Base-by-base conservation (phyloP, 2,888 invertebrate species). In the Alviniconcha strummeri region DNA sequence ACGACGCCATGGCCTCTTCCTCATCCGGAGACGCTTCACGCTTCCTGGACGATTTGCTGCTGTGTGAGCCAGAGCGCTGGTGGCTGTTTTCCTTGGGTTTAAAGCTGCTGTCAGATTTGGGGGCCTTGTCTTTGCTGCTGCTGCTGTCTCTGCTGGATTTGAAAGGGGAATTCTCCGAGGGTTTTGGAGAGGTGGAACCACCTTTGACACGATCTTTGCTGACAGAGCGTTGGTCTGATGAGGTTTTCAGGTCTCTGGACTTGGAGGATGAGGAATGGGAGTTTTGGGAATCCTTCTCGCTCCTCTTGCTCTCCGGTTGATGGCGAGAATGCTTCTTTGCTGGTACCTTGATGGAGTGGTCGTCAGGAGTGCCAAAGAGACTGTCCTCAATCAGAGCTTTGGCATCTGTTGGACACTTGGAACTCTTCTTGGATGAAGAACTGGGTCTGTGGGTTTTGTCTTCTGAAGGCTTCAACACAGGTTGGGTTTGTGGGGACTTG, bases 1-100 rank as follows among this genome's bases (percentile, higher is more conserved):
- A 88, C 7, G 87, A 86, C 82, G 84, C 84, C 17, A 74, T 71
- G 60, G 81, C 81, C 11, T 83, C 83, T 1, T 55, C 64, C 19
- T 76, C 72, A 11, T 81, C 64, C 36, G n/a, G 19, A 8, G 55
- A 52, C 17, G 7, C 52, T 54, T 60, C 54, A 8, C 71, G 11
- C n/a, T 79, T 79, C 56, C 60, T n/a, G 15, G 9, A 36, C 0
- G 57, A 13, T 67, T 83, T 75, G 67, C 57, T 36, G 36, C 36
- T 56, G 9, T 15, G 17, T 36, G 36, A 36, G 36, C 36, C 36
- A 36, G 36, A 36, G 36, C 36, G 36, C 36, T 60, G 8, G 8
- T 13, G n/a, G 9, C 17, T 76, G 54, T 76, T 17, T n/a, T 56
- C 57, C 15, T 17, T n/a, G 57, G 19, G 15, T 77, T 19, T 77